Conservation (phyloP, 2,797 vertebrate genomes). For the Cichlasoma orientale region DNA sequence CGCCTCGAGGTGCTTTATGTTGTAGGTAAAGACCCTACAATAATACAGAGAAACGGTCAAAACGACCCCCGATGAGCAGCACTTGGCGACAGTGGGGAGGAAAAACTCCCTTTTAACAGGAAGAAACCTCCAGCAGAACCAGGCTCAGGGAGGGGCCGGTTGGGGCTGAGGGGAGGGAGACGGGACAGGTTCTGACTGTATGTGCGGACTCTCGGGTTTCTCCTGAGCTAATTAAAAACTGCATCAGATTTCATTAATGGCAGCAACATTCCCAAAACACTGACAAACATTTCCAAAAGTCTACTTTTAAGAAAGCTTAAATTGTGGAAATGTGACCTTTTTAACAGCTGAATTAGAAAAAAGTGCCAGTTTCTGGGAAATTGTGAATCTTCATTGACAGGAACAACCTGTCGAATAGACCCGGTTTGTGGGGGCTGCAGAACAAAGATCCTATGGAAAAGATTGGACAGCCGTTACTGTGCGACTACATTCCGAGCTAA, state of each 20-base stretch:
- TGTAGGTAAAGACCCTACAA: too few relatives aligned
- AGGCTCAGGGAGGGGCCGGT: too few relatives aligned
- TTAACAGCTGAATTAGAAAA: background rate
- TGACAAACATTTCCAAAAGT: background rate
- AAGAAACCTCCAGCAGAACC: too few relatives aligned
- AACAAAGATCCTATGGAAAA: background rate
- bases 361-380: background rate
- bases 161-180: too few relatives aligned
- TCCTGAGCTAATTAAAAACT: background rate
- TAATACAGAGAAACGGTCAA: too few relatives aligned
- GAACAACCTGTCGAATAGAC: background rate
- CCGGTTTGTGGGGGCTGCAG: background rate
- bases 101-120: too few relatives aligned
- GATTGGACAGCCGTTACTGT: slow-evolving; percentile 1
- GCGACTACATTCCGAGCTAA: background rate
- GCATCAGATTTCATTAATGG: background rate
- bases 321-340: background rate
- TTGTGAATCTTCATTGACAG: background rate
- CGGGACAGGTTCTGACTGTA: background rate
- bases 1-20: too few relatives aligned
- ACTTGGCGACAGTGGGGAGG: too few relatives aligned
- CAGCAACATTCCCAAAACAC: background rate
- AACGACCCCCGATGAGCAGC: too few relatives aligned
- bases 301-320: background rate
- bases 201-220: background rate